phyloP scores from a whole-genome alignment of 2,113 vertebrate species.

The Lamprotornis superbus region DNA sequence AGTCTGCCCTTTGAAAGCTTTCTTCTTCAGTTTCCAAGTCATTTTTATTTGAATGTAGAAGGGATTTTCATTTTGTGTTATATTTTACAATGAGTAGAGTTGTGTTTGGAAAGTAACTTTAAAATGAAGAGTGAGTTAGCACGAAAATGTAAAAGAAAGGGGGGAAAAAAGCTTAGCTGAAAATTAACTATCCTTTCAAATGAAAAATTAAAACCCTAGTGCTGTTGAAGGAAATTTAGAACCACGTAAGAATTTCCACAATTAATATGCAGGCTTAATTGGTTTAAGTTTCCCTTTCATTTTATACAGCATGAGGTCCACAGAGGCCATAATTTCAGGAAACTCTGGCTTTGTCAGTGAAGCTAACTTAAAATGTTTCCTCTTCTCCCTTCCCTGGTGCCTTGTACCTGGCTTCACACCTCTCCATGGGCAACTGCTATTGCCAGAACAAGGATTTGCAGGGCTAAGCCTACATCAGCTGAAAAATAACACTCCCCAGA shows the following conservation, averaged over 20 bases:
- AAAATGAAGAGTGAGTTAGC: not conserved
- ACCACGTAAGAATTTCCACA: constrained; percentile 1
- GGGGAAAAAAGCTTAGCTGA: not conserved
- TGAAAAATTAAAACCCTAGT: not conserved
- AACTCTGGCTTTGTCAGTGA: not conserved
- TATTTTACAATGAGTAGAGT: not conserved
- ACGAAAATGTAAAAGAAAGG: not conserved
- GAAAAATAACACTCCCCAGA: not conserved
- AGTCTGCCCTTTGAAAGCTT: constrained; percentile 24
- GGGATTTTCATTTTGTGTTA: not conserved
- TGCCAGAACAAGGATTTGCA: not conserved
- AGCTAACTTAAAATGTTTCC: not conserved
- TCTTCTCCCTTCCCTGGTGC: not conserved
- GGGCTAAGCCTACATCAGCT: not conserved
- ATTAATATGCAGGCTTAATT: not conserved
- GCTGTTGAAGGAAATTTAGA: not conserved
- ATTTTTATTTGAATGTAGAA: constrained; percentile 4
- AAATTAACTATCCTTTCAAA: constrained; percentile 34
- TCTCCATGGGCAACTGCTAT: not conserved
- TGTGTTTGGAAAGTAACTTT: constrained; percentile 30
- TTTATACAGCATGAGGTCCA: not conserved
- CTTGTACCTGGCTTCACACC: not conserved
- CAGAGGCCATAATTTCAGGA: not conserved
- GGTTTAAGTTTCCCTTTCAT: constrained; percentile 1
- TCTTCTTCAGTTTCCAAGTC: constrained; percentile 6